These are phyloP conservation scores for Bovichtus variegatus DNA, from an alignment of 2,797 vertebrate species.

Conservation along the genomic window DNA sequence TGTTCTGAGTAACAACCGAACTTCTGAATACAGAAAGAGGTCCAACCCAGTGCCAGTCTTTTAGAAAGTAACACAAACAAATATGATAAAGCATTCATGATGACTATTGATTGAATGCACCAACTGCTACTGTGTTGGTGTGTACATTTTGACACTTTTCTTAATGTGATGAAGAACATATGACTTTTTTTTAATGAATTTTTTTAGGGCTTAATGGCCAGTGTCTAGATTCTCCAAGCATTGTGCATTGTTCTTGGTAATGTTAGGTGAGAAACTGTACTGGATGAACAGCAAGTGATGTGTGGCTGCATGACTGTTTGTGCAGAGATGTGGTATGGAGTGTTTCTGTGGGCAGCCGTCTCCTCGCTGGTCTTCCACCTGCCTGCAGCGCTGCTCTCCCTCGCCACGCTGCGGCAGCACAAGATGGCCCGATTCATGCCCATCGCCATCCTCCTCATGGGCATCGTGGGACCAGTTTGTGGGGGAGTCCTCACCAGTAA, in stretches of 20 bases:
- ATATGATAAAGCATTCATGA: background rate
- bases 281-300: no score
- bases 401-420: slow-evolving; percentile 93
- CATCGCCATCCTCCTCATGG: slow-evolving; percentile 94
- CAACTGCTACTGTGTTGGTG: background rate
- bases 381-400: slow-evolving; percentile 91
- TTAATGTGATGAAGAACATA: background rate
- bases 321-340: slow-evolving; percentile 98
- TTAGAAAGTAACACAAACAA: background rate
- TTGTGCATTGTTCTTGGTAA: background rate
- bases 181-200: background rate
- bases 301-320: background rate
- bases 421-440: slow-evolving; percentile 94
- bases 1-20: no score
- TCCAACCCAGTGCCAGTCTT: background rate
- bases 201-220: no score
- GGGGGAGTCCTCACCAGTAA: slow-evolving; percentile 96
- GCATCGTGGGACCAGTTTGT: slow-evolving; percentile 92
- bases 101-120: background rate
- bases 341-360: slow-evolving; percentile 95
- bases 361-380: slow-evolving; percentile 95
- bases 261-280: background rate
- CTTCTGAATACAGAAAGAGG: background rate
- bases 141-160: background rate
- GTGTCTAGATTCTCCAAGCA: background rate